These are phyloP conservation scores for Barypeithes pellucidus DNA, from an alignment of 2,888 invertebrate species.

Conservation along the genomic window DNA sequence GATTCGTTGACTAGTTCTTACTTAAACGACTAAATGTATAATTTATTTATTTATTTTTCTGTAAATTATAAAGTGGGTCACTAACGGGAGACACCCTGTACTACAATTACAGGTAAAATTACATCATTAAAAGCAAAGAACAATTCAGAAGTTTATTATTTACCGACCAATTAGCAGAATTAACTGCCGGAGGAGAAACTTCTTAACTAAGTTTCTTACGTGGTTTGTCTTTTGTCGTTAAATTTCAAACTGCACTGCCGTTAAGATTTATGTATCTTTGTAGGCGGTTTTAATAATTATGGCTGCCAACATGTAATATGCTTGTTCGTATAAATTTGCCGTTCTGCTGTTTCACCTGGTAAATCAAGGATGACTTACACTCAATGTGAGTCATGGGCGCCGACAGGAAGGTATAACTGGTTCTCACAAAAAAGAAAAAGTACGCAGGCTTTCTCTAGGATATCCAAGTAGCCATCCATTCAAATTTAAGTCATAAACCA, in stretches of 20 bases:
- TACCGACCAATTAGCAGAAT: not conserved
- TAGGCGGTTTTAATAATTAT: not conserved
- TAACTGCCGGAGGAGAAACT: not conserved
- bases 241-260: slow-evolving; percentile 13
- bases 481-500: too few relatives aligned
- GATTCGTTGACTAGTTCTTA: too few relatives aligned
- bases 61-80: too few relatives aligned
- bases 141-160: not conserved
- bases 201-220: slow-evolving; percentile 3
- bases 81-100: not conserved
- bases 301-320: not conserved
- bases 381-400: too few relatives aligned
- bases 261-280: not conserved
- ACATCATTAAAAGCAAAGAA: not conserved
- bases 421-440: too few relatives aligned
- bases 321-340: not conserved
- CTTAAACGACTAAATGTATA: too few relatives aligned
- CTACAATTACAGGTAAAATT: not conserved
- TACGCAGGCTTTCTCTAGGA: too few relatives aligned
- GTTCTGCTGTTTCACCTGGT: not conserved
- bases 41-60: too few relatives aligned
- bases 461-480: too few relatives aligned
- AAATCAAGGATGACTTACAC: not conserved
- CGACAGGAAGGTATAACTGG: too few relatives aligned
- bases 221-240: slow-evolving; percentile 8